Percentiles rank a stretch among this genome's conserved stretches.
Conservation (phyloP, 2,113 vertebrate genomes). For the Cettia cetti region DNA sequence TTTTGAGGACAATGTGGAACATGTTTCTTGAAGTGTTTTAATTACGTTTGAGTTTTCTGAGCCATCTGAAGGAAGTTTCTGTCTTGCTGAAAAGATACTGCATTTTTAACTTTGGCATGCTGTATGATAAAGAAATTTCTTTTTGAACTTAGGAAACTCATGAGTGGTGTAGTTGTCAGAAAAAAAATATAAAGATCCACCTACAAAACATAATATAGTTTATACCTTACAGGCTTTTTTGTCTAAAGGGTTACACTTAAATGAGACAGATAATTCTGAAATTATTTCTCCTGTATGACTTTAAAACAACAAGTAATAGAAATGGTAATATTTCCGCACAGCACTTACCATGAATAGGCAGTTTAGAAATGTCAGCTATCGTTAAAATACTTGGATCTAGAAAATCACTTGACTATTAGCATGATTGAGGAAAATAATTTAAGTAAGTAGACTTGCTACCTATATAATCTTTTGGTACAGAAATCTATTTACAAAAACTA, state of each 20-base stretch:
- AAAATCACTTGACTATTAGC: background rate
- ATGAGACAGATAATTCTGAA: background rate
- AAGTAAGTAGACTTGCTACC: background rate
- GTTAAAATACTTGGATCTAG: background rate
- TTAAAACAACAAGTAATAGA: background rate
- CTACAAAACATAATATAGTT: background rate
- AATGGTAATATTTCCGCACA: background rate
- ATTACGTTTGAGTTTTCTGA: background rate
- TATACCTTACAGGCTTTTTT: background rate
- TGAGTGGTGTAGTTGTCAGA: background rate
- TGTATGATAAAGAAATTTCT: background rate
- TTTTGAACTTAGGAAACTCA: background rate
- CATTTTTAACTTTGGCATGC: background rate
- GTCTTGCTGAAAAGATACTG: background rate
- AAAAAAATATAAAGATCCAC: background rate
- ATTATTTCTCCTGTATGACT: background rate
- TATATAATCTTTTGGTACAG: background rate
- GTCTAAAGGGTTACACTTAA: background rate
- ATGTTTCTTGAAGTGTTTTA: background rate
- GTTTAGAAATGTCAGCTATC: background rate
- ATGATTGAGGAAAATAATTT: background rate
- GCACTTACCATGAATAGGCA: background rate
- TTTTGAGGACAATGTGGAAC: background rate
- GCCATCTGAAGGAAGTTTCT: background rate
- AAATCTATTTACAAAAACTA: background rate